Base-by-base conservation (phyloP, 2,113 vertebrate genomes). In the Pseudolaguvia tuberculata region DNA sequence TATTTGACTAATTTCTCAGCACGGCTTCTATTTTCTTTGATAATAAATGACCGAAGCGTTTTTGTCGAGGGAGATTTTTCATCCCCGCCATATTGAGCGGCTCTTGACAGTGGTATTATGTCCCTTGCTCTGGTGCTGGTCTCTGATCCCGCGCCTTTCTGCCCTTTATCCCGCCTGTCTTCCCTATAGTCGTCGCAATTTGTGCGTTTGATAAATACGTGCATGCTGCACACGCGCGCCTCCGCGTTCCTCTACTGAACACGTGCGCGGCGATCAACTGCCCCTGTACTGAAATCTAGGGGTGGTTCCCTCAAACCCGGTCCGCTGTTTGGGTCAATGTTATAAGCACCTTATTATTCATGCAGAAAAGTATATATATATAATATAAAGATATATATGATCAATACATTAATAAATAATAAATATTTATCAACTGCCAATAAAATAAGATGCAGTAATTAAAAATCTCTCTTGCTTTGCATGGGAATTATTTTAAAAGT, bases 1-100 rank as follows among this genome's bases (percentile, higher is more conserved):
- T 91, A 90, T 90, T 92, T 88, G 88, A 87, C 88, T 89, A 82
- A 79, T 80, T 88, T 88, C 87, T 88, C 89, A 87, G 82, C 87
- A 81, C 87, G 78, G 86, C 84, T 87, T 89, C 86, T 89, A 86
- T 88, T 83, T 87, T 88, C 87, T 89, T 83, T 89, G 83, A 84
- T 83, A 88, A 86, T 84, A 88, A 89, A 85, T 86, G 86, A 88
- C 88, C 87, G 83, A 88, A 88, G 88, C 87, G 88, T 90, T 88
- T 67, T 79, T 77, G 87, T 79, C 83, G 84, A 86, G 74, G 85
- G 86, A 80, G 85, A 85, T 91, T 90, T 88, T 89, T 91, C 89
- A 90, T 87, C 84, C 80, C 35, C 81, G 83, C 83, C 86, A 86
- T 83, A 75, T 79, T 85, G 87, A 87, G 81, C 80, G 63, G 78